These are phyloP conservation scores for Ophthalmolycus amberensis DNA, from an alignment of 2,113 vertebrate species.

Conservation along the genomic window DNA sequence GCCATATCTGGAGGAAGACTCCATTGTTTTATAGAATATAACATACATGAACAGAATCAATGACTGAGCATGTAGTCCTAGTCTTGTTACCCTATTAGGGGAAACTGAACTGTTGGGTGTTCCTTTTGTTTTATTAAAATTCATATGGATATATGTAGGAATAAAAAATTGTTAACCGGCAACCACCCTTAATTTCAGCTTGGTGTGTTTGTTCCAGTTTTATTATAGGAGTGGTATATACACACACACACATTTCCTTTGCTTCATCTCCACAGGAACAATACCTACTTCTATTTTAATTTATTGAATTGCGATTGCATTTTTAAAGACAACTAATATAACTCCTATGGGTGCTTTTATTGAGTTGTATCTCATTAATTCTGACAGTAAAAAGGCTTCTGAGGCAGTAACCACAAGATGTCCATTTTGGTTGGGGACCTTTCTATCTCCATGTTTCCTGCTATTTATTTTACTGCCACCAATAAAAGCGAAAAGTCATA, in stretches of 20 bases:
- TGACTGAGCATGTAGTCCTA: not conserved
- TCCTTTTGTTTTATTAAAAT: not conserved
- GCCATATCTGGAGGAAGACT: slow-evolving; percentile 20
- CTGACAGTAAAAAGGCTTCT: not conserved
- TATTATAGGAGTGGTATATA: not conserved
- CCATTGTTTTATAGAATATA: not conserved
- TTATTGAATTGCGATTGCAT: not conserved
- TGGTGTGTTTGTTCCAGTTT: not conserved
- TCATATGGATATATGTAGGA: too few species aligned
- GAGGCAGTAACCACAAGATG: not conserved
- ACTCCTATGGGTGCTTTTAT: not conserved
- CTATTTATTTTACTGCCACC: not conserved
- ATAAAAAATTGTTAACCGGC: not conserved
- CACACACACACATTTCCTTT: not conserved
- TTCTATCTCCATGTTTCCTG: not conserved
- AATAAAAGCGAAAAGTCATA: not conserved
- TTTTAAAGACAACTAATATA: not conserved
- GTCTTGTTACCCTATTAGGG: not conserved
- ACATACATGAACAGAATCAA: slow-evolving; percentile 3
- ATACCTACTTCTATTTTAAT: not conserved
- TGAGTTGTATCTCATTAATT: not conserved
- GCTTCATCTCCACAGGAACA: not conserved
- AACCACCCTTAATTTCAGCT: not conserved
- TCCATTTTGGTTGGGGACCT: not conserved
- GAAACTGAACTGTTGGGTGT: not conserved